Evolutionary conservation across 2,797 vertebrate species (phyloP).

Genomic region (Paramormyrops hopkinsi): DNA sequence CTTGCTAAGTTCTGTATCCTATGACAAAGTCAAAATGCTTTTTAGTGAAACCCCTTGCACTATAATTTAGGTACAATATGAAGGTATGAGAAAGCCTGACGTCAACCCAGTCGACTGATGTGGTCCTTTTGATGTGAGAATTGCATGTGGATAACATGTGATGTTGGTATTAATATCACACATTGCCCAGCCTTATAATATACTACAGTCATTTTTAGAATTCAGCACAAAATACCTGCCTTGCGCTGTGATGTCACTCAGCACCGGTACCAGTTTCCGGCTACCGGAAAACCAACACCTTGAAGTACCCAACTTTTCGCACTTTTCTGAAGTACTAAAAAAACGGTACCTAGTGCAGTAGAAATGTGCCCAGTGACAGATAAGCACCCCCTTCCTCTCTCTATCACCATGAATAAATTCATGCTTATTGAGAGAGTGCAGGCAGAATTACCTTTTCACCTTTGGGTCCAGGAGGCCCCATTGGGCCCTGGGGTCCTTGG

Average conservation of each 20-base stretch:
- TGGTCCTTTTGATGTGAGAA: not conserved
- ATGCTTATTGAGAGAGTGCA: not conserved
- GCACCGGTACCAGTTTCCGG: not conserved
- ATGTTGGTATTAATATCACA: not conserved
- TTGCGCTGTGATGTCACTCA: not conserved
- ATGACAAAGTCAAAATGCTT: not conserved
- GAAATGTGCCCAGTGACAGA: not conserved
- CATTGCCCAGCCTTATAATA: not conserved
- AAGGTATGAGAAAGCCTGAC: not conserved
- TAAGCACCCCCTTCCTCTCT: not conserved
- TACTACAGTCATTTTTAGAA: not conserved
- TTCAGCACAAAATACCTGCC: not conserved
- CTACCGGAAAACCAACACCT: not conserved
- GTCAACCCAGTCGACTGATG: not conserved
- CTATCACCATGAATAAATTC: not conserved
- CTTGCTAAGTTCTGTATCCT: not conserved
- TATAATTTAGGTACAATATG: not conserved
- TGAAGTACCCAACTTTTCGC: not conserved
- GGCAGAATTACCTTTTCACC: conserved; percentile 83
- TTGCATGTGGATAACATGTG: not conserved
- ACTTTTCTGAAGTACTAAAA: not conserved
- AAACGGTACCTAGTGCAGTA: not conserved
- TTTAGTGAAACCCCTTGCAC: not conserved
- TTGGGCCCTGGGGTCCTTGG: conserved; percentile 73
- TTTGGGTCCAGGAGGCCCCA: conserved; percentile 83